These are phyloP conservation scores for Holacanthella duospinosa DNA, from an alignment of 2,888 invertebrate species.

Conservation along the genomic window DNA sequence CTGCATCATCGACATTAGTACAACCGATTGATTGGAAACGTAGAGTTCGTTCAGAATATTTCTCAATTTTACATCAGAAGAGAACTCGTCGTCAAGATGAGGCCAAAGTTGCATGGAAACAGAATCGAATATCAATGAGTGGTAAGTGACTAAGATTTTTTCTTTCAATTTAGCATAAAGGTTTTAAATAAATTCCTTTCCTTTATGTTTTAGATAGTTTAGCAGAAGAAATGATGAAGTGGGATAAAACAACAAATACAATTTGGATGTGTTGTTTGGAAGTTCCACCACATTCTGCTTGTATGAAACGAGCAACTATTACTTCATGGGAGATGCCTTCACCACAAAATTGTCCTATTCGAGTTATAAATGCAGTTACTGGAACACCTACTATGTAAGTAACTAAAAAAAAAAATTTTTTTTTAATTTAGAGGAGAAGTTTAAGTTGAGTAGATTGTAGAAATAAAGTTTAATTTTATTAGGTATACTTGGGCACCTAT, in stretches of 20 bases:
- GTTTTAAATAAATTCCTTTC: too few species aligned
- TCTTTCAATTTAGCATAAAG: too few species aligned
- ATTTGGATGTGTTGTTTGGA: slow-evolving; percentile 65
- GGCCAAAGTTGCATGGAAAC: slow-evolving; percentile 79
- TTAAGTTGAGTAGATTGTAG: background rate
- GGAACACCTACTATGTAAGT: slow-evolving; percentile 79
- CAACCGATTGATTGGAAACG: slow-evolving; percentile 69
- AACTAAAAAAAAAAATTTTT: too few species aligned
- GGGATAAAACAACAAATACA: slow-evolving; percentile 52
- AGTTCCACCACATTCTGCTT: slow-evolving; percentile 65
- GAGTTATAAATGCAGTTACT: slow-evolving; percentile 69
- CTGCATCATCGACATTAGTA: background rate
- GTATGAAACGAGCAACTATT: slow-evolving; percentile 65
- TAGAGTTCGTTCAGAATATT: slow-evolving; percentile 78
- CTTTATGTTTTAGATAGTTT: too few species aligned
- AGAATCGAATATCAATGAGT: slow-evolving; percentile 61
- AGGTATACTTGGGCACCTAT: slow-evolving; percentile 89
- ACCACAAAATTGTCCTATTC: slow-evolving; percentile 49
- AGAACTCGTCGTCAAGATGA: slow-evolving; percentile 82
- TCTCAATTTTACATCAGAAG: slow-evolving; percentile 75
- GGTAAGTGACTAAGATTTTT: slow-evolving; percentile 44
- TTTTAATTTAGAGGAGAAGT: too few species aligned
- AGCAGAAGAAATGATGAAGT: too few species aligned
- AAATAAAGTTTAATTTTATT: background rate
- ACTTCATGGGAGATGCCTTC: slow-evolving; percentile 22